Evolutionary conservation across 2,113 vertebrate species (phyloP), one percentile per base, ranked within the genome.

Genomic region (Parotia lawesii): DNA sequence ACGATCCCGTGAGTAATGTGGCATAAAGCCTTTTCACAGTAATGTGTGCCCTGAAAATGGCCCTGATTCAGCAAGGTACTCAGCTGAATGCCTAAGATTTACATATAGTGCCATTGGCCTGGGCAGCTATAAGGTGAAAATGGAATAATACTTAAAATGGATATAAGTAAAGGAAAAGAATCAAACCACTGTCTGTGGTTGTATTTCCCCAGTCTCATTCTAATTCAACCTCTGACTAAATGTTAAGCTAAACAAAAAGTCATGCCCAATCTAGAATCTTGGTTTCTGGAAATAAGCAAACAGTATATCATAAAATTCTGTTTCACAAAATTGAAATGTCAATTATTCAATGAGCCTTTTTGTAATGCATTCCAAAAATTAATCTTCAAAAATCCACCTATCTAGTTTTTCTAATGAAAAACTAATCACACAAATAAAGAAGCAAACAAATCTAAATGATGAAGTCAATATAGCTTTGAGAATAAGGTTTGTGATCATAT

Each of bases 401-500:
- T 37, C 40, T 74, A 74, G 8, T 56, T 77, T 79, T 91, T 78
- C 72, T 90, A 88, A 86, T 70, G 21, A 90, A 94, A 85, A 91
- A 77, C 48, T 87, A 88, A 94, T 91, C 83, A 87, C 61, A 91
- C 38, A 78, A 89, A 82, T 28, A 86, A 92, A 87, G 50, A 91
- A 73, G 17, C 29, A 89, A 94, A 82, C 15, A 94, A 29, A 84
- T 88, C 40, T 80, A 92, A 94, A 79, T 82, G 8, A 82, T 15
- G 9, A 95, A 86, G 66, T 12, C 79, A 84, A 91, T 71, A 56
- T 2, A 84, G 61, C 60, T 38, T 86, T 85, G 54, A 91, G 82
- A 94, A 94, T 45, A 85, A 89, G 10, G 23, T 64, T 79, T 86
- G 19, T 51, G 50, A 75, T 81, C 31, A 54, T 80, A 78, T 79